phyloP scores from a whole-genome alignment of 2,888 invertebrate species.

The Trissonchulus latispiculum region DNA sequence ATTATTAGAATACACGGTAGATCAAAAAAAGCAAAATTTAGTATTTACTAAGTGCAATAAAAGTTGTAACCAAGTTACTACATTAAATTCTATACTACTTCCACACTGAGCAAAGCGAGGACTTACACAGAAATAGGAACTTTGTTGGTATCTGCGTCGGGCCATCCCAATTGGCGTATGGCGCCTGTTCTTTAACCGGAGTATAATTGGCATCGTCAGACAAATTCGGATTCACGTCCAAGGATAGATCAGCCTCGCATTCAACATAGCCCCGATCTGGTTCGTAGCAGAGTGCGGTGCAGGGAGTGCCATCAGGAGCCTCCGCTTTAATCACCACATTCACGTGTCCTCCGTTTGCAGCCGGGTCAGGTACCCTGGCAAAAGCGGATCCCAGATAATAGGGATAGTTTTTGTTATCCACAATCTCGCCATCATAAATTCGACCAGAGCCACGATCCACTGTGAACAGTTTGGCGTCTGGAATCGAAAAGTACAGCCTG shows the following conservation, averaged over 20 bases:
- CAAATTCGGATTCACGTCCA: too few species aligned
- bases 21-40: too few species aligned
- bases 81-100: too few species aligned
- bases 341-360: background rate
- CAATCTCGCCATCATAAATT: background rate
- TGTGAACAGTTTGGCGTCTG: background rate
- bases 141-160: background rate
- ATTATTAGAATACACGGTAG: too few species aligned
- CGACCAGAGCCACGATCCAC: background rate
- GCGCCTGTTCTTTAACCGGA: background rate
- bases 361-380: background rate
- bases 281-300: background rate
- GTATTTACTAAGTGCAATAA: too few species aligned
- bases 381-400: background rate
- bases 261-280: background rate
- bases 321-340: background rate
- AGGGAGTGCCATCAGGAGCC: background rate
- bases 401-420: background rate
- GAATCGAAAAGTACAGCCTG: background rate
- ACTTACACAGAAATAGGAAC: background rate
- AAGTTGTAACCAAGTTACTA: too few species aligned
- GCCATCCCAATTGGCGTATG: background rate
- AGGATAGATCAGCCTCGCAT: background rate
- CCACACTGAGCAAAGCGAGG: too few species aligned
- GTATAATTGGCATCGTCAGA: background rate